Evolutionary conservation across 2,797 vertebrate genomes (phyloP).

Genomic region (Xiphophorus birchmanni): DNA sequence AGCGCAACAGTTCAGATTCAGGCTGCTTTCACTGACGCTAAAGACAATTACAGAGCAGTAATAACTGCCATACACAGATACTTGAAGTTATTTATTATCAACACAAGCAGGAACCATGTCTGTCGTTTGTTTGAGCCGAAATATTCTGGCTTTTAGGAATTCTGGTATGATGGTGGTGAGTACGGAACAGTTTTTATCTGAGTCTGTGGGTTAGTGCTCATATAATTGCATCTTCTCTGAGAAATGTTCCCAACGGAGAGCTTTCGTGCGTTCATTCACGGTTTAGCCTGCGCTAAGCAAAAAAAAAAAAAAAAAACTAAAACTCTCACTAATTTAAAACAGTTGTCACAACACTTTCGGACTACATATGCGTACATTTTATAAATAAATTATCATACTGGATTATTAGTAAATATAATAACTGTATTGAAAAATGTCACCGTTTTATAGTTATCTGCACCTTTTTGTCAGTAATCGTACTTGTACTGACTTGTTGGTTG

Average conservation of each 20-base stretch:
- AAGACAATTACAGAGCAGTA: background rate
- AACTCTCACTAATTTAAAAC: background rate
- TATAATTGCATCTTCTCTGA: background rate
- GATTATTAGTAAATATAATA: background rate
- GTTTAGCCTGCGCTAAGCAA: background rate
- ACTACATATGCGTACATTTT: background rate
- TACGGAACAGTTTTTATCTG: background rate
- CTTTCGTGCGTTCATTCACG: background rate
- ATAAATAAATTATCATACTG: background rate
- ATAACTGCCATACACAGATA: background rate
- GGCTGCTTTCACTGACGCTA: background rate
- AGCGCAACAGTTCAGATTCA: background rate
- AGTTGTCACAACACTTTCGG: too few relatives aligned
- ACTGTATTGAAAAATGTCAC: background rate
- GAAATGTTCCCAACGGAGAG: background rate
- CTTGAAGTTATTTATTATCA: background rate
- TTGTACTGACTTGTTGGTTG: background rate
- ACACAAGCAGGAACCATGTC: conserved; percentile 56
- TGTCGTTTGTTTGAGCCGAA: conserved; percentile 47
- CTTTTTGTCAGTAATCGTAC: background rate
- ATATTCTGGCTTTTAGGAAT: conserved; percentile 56
- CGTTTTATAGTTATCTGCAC: background rate
- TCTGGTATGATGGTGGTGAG: conserved; percentile 65
- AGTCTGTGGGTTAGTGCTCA: background rate
- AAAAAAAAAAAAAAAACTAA: too few relatives aligned